Conservation (phyloP, 1,140 invertebrate species). For the Trichonephila clavata region DNA sequence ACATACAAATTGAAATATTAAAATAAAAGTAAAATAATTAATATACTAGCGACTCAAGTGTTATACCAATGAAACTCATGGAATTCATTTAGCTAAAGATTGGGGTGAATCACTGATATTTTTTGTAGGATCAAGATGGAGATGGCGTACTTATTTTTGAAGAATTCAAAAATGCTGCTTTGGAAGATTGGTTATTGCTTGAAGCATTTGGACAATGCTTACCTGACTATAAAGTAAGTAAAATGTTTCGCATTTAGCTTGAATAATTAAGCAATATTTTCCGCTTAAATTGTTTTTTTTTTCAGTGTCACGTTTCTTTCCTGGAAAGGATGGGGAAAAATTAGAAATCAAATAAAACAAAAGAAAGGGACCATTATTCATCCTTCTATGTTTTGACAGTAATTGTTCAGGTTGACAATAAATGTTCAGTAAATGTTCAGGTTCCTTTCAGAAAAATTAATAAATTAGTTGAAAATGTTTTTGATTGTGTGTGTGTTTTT, state of each 20-base stretch:
- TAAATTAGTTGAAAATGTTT: too few relatives aligned
- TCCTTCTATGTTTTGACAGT: background rate
- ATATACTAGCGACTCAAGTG: too few relatives aligned
- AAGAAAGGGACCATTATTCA: background rate
- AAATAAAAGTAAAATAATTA: too few relatives aligned
- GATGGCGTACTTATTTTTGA: slow-evolving; percentile 59
- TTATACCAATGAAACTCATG: too few relatives aligned
- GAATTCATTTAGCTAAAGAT: too few relatives aligned
- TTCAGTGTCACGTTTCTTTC: slow-evolving; percentile 53
- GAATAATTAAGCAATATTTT: background rate
- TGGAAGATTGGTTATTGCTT: slow-evolving; percentile 63
- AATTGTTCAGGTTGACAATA: too few relatives aligned
- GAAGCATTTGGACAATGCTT: slow-evolving; percentile 63
- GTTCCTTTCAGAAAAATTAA: too few relatives aligned
- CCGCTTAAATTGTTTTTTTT: background rate
- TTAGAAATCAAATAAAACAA: background rate
- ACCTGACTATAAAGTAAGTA: slow-evolving; percentile 54
- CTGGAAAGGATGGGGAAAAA: slow-evolving; percentile 33
- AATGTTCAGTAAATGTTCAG: too few relatives aligned
- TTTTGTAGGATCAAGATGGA: slow-evolving; percentile 46
- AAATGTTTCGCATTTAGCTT: background rate
- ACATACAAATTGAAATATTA: too few relatives aligned
- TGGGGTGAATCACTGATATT: too few relatives aligned
- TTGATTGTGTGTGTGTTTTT: too few relatives aligned
- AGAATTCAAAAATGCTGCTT: slow-evolving; percentile 63